Evolutionary conservation across 2,797 vertebrate genomes (phyloP), one percentile per base, ranked within the genome.

Genomic region (Hipposideros larvatus): DNA sequence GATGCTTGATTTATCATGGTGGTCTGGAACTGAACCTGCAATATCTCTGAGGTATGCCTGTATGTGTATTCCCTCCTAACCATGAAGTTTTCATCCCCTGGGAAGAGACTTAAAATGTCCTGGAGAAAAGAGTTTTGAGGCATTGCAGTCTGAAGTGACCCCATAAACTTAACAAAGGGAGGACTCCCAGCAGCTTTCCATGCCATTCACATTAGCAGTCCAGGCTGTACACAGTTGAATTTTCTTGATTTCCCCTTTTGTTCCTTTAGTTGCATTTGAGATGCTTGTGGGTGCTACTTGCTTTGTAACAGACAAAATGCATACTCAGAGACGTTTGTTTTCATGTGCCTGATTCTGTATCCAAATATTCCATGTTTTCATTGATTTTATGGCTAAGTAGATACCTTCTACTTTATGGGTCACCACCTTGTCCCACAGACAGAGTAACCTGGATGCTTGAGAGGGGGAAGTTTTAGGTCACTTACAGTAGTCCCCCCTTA

Each of bases 101-200:
- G 51, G 85, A 57, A 95, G 53, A 83, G 53, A 70, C 53, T 80
- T 90, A 88, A 88, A 84, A 53, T 10, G 43, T 87, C 26, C 70
- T 37, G 43, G 59, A 94, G 73, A 90, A 97, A 59, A 78, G 71
- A 46, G 73, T 82, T 94, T 92, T 82, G n/a, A 96, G 86, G 59
- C 46, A 55, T 51, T 82, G 3, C 26, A 34, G 14, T 84, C 28
- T 43, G 41, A 77, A 57, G 31, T 73, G 15, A 61, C 46, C 28
- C 71, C 15, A 5, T 37, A 53, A 73, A 83, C n/a, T 87, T 26
- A 79, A 55, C 16, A 59, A 51, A 68, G 24, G 18, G 10, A 21
- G 10, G 53, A 1, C 73, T 57, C 48, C 48, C 48, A 68, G 28
- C 13, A 24, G 48, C 11, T 1, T 31, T 24, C 16, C 34, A 5